Evolutionary conservation across 2,113 vertebrate genomes (phyloP).

Genomic region (Syngnathus floridae): DNA sequence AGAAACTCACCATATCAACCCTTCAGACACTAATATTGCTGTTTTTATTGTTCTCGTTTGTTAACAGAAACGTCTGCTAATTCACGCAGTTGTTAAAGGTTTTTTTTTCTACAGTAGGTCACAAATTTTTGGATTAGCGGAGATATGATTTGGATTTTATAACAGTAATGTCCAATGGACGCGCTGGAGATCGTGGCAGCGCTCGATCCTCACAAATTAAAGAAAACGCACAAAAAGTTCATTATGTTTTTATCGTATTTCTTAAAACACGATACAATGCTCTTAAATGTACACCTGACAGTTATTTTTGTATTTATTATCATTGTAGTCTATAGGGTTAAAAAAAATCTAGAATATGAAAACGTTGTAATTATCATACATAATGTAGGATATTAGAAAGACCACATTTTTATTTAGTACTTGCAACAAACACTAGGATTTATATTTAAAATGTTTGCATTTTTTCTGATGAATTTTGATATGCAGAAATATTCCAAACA

Average conservation of each 20-base stretch:
- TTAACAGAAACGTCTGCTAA: not conserved
- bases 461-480: not conserved
- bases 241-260: not conserved
- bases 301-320: not conserved
- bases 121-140: not conserved
- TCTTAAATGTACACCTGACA: not conserved
- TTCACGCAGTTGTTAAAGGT: too few relatives aligned
- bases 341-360: too few relatives aligned
- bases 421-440: not conserved
- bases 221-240: not conserved
- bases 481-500: too few relatives aligned
- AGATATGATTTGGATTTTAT: not conserved
- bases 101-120: not conserved
- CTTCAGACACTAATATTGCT: not conserved
- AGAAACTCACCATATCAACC: constrained; percentile 18
- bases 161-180: not conserved
- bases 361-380: too few relatives aligned
- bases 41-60: not conserved
- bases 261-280: too few relatives aligned
- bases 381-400: not conserved
- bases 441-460: not conserved
- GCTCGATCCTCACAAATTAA: not conserved
- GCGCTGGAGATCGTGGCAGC: not conserved
- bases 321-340: not conserved
- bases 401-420: not conserved